Conservation (phyloP, 2,797 vertebrate species). For the Eleutherodactylus coqui region DNA sequence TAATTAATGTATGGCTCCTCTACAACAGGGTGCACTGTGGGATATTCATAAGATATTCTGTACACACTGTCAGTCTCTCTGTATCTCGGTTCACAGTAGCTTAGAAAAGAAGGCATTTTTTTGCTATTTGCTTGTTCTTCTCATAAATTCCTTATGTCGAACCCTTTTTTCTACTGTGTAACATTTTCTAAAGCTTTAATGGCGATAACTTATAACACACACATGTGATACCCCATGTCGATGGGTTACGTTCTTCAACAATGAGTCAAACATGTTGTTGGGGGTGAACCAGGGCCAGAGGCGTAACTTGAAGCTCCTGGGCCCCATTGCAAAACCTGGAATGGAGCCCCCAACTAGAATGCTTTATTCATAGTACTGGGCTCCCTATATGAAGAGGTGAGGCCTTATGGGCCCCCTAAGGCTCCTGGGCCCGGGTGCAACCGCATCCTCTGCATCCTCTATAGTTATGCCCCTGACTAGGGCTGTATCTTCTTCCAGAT, state of each 20-base stretch:
- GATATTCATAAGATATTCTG: constrained; percentile 75
- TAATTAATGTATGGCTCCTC: constrained; percentile 78
- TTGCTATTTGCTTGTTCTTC: constrained; percentile 67
- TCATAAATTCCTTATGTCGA: constrained; percentile 62
- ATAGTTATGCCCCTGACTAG: too few relatives aligned
- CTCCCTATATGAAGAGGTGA: too few relatives aligned
- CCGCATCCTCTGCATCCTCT: too few relatives aligned
- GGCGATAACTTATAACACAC: neutral
- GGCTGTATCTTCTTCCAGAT: neutral
- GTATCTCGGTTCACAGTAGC: constrained; percentile 68
- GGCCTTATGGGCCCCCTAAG: too few relatives aligned
- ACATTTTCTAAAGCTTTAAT: neutral
- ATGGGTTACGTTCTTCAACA: neutral
- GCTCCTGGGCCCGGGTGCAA: too few relatives aligned
- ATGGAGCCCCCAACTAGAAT: too few relatives aligned
- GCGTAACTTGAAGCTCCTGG: too few relatives aligned
- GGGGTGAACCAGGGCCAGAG: neutral
- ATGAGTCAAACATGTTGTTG: neutral
- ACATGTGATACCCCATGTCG: neutral
- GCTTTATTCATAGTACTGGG: too few relatives aligned
- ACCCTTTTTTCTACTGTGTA: neutral
- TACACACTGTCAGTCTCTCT: constrained; percentile 71
- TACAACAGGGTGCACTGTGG: constrained; percentile 73
- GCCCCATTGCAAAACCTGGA: too few relatives aligned
- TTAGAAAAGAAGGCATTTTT: constrained; percentile 67